phyloP scores from a whole-genome alignment of 2,888 invertebrate genomes.

The Aelia acuminata region DNA sequence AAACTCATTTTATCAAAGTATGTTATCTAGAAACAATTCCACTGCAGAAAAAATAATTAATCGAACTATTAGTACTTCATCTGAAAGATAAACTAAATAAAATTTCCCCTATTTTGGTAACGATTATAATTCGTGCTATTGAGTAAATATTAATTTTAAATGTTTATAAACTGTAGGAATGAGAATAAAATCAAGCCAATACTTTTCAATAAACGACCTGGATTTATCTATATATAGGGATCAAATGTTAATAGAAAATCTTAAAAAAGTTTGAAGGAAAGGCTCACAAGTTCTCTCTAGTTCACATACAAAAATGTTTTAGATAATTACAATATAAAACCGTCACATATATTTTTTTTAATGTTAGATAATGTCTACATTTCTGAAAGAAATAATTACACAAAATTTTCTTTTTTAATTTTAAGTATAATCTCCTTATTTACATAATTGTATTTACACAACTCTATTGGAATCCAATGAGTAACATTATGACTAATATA shows the following conservation, averaged over 20 bases:
- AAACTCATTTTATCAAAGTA: background rate
- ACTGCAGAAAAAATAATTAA: background rate
- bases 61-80: background rate
- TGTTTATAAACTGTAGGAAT: background rate
- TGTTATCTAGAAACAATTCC: background rate
- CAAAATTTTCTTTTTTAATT: background rate
- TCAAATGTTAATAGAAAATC: background rate
- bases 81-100: too few relatives aligned
- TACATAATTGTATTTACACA: constrained; percentile 38
- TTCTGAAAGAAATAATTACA: too few relatives aligned
- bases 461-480: background rate
- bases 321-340: background rate
- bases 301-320: background rate
- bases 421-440: constrained; percentile 26
- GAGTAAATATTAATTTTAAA: too few relatives aligned
- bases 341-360: background rate
- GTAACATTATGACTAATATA: background rate
- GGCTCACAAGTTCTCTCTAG: background rate
- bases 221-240: background rate
- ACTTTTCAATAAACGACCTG: background rate
- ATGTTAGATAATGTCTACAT: background rate
- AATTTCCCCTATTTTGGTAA: too few relatives aligned
- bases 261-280: background rate
- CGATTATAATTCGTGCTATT: too few relatives aligned
- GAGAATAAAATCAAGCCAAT: background rate